A percentile compares a stretch with the other conserved stretches of the same genome.
phyloP scores from a whole-genome alignment of 2,797 vertebrate species.

The Chelonia mydas region DNA sequence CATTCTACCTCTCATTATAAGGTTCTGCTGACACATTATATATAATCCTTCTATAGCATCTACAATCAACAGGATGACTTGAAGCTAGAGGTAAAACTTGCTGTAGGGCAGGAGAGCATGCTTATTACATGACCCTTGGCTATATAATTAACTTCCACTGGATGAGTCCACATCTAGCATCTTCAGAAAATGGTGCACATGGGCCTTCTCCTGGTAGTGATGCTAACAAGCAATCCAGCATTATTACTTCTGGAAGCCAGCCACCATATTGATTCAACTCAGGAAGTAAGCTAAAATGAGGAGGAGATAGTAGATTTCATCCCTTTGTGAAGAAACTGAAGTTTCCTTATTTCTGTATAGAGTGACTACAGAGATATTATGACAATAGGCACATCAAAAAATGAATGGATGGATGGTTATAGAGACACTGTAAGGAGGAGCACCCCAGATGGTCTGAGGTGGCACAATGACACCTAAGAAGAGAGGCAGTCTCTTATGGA shows the following conservation, averaged over 20 bases:
- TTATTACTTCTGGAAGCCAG: not conserved
- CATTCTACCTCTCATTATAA: not conserved
- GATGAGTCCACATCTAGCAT: not conserved
- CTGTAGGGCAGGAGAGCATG: not conserved
- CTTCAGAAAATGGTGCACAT: not conserved
- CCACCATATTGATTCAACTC: not conserved
- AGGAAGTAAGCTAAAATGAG: not conserved
- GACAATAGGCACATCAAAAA: not conserved
- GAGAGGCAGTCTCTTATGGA: not conserved
- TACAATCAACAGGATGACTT: not conserved
- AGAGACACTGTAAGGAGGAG: not conserved
- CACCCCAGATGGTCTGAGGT: not conserved
- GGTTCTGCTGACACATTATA: not conserved
- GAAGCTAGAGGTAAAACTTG: not conserved
- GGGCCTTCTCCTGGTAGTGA: not conserved
- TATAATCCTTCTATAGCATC: not conserved
- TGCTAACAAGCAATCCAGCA: not conserved
- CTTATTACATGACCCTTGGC: not conserved
- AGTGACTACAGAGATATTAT: not conserved
- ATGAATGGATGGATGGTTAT: not conserved
- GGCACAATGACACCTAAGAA: not conserved
- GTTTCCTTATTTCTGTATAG: not conserved
- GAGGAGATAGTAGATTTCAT: not conserved
- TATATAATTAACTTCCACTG: not conserved
- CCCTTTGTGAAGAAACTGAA: not conserved